These are phyloP conservation scores for Xenentodon cancila DNA, from an alignment of 2,797 vertebrate genomes.

Conservation along the genomic window DNA sequence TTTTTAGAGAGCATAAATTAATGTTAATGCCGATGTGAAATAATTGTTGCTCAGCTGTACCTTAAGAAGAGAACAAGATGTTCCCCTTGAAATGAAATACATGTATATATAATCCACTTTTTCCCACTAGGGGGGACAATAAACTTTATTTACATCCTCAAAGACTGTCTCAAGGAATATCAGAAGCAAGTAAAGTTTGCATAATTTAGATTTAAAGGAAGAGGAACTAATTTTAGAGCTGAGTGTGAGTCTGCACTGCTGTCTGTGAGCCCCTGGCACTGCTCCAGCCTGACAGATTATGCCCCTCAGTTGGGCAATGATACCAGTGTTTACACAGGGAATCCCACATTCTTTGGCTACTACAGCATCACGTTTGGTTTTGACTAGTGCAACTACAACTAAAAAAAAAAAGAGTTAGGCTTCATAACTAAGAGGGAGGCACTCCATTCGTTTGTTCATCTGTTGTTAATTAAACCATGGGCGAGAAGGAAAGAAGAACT, in stretches of 20 bases:
- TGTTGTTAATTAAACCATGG: constrained; percentile 28
- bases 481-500: constrained; percentile 38
- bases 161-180: constrained; percentile 23
- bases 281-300: constrained; percentile 50
- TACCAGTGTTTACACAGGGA: constrained; percentile 55
- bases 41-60: neutral
- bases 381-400: neutral
- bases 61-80: constrained; percentile 19
- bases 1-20: constrained; percentile 10
- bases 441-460: constrained; percentile 27
- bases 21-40: constrained; percentile 19
- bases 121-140: constrained; percentile 3
- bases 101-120: neutral
- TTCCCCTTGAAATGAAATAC: neutral
- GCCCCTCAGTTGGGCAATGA: constrained; percentile 41
- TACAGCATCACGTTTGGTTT: constrained; percentile 21
- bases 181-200: constrained; percentile 53
- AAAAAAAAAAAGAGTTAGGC: constrained; percentile 11
- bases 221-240: constrained; percentile 25
- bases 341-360: constrained; percentile 50
- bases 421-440: constrained; percentile 19
- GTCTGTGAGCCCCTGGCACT: constrained; percentile 40
- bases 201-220: constrained; percentile 61
- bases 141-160: constrained; percentile 31
- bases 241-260: constrained; percentile 29